These are phyloP conservation scores for Chaetodon trifascialis DNA, from an alignment of 2,113 vertebrate genomes.

Conservation along the genomic window DNA sequence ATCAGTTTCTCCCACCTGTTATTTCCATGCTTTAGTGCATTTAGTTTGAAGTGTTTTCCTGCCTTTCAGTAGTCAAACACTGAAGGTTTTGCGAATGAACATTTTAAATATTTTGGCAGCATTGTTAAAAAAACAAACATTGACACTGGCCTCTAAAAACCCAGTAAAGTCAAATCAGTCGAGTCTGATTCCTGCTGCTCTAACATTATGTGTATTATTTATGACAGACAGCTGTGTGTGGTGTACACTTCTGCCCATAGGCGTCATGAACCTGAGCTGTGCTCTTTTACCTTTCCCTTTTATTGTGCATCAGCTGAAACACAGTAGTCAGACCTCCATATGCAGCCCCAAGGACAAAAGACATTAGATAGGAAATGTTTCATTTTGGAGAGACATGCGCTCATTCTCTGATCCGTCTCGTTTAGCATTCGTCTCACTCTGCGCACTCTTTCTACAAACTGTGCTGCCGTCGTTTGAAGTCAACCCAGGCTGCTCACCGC, in stretches of 20 bases:
- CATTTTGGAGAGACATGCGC: conserved; percentile 29
- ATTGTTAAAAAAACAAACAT: neutral
- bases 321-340: conserved; percentile 49
- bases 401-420: conserved; percentile 43
- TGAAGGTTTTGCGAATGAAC: neutral
- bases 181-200: conserved; percentile 6
- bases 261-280: conserved; percentile 35
- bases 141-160: neutral
- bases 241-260: conserved; percentile 35
- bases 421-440: conserved; percentile 67
- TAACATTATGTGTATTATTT: conserved; percentile 54
- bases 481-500: conserved; percentile 57
- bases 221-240: conserved; percentile 37
- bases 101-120: neutral
- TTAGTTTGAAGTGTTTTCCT: neutral
- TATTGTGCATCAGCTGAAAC: conserved; percentile 41
- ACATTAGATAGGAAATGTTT: conserved; percentile 59
- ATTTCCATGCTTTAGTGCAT: too few species aligned
- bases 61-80: neutral
- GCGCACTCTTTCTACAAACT: conserved; percentile 40
- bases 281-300: conserved; percentile 33
- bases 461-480: conserved; percentile 67
- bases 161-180: neutral
- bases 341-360: conserved; percentile 61
- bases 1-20: too few species aligned